Evolutionary conservation across 2,797 vertebrate genomes (phyloP).

Genomic region (Poeciliopsis infans): DNA sequence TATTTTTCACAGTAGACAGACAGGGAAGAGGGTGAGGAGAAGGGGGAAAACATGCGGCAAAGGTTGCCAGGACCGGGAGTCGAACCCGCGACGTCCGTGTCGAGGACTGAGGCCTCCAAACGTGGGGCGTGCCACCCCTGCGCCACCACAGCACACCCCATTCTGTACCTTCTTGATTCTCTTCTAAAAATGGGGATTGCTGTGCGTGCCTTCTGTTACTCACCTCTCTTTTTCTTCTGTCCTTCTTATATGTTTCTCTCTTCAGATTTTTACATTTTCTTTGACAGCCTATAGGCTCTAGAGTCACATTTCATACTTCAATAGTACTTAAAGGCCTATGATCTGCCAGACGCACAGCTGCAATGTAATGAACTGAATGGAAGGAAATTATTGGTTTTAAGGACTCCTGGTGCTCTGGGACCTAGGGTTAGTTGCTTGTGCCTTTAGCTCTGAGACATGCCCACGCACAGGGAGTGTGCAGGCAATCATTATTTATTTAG

Average conservation of each 20-base stretch:
- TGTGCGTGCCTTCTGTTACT: slow-evolving; percentile 1
- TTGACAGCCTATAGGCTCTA: slow-evolving; percentile 74
- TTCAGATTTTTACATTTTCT: slow-evolving; percentile 57
- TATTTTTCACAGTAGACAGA: too few relatives aligned
- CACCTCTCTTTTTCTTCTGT: slow-evolving; percentile 25
- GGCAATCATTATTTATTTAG: slow-evolving; percentile 93
- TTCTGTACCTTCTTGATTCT: neutral
- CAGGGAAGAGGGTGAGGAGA: too few relatives aligned
- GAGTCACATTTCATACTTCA: slow-evolving; percentile 88
- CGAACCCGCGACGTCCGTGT: too few relatives aligned
- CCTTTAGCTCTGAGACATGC: slow-evolving; percentile 66
- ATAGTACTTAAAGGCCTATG: slow-evolving; percentile 90
- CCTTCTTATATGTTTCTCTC: slow-evolving; percentile 42
- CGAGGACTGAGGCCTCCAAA: too few relatives aligned
- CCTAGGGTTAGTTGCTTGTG: slow-evolving; percentile 78
- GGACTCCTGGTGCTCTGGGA: slow-evolving; percentile 88
- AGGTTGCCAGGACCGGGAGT: too few relatives aligned
- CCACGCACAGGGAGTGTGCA: slow-evolving; percentile 49
- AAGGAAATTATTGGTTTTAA: slow-evolving; percentile 89
- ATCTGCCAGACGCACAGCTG: slow-evolving; percentile 85
- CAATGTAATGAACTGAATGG: slow-evolving; percentile 78
- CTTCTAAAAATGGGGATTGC: neutral
- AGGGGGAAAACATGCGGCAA: too few relatives aligned
- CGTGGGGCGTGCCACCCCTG: too few relatives aligned
- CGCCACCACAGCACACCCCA: too few relatives aligned